A percentile compares a stretch with the other conserved stretches of the same genome.
These are phyloP conservation scores for Caenorhabditis becei DNA, from an alignment of 2,888 invertebrate genomes.

Conservation along the genomic window DNA sequence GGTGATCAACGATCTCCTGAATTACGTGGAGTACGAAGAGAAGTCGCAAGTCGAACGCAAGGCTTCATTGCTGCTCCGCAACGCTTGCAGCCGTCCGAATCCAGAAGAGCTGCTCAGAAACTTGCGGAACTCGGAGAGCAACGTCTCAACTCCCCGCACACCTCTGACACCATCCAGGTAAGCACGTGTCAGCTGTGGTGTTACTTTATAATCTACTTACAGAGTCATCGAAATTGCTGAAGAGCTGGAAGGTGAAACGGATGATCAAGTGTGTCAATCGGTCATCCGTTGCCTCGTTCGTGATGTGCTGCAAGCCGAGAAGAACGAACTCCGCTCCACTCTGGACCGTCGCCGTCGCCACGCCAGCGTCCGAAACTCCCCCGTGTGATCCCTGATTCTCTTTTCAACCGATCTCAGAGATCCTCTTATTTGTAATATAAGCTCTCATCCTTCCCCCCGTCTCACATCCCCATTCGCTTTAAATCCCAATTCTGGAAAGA, in stretches of 20 bases:
- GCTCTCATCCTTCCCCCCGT: neutral
- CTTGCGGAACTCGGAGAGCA: constrained; percentile 9
- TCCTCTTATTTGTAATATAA: constrained; percentile 26
- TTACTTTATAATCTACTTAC: constrained; percentile 15
- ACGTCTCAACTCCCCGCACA: constrained; percentile 42
- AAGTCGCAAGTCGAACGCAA: constrained; percentile 69
- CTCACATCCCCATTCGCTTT: constrained; percentile 31
- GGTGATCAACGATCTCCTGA: constrained; percentile 73
- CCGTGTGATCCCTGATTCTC: constrained; percentile 31
- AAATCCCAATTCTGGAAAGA: constrained; percentile 37
- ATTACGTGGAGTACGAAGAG: constrained; percentile 74
- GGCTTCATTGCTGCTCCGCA: constrained; percentile 66
- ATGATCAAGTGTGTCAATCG: constrained; percentile 63
- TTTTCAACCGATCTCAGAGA: constrained; percentile 23
- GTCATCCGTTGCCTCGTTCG: constrained; percentile 69
- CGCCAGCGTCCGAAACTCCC: constrained; percentile 50
- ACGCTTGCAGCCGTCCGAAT: constrained; percentile 46
- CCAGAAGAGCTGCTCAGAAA: constrained; percentile 41
- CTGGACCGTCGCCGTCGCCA: constrained; percentile 60
- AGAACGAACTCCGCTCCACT: constrained; percentile 60
- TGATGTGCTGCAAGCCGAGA: constrained; percentile 68
- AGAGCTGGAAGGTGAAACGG: constrained; percentile 61
- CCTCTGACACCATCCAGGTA: constrained; percentile 68
- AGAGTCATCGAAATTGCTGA: constrained; percentile 68
- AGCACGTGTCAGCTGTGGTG: neutral